phyloP scores from a whole-genome alignment of 1,140 invertebrate species.

The Megalopta genalis region DNA sequence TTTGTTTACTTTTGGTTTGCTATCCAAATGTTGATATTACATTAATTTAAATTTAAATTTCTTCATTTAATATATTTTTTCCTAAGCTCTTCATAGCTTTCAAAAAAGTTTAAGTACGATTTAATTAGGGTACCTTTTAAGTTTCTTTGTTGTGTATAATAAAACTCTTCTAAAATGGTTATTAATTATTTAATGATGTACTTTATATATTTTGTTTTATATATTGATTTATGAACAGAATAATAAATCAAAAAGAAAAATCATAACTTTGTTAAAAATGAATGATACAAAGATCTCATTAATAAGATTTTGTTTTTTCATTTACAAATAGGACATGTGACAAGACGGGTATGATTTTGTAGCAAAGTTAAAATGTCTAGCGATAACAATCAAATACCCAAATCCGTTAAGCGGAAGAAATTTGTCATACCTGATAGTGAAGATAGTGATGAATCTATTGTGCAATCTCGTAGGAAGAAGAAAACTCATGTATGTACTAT shows the following conservation, averaged over 20 bases:
- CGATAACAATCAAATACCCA: conserved; percentile 64
- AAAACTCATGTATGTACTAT: conserved; percentile 65
- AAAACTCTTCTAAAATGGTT: too few relatives aligned
- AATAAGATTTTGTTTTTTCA: not conserved
- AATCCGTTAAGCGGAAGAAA: conserved; percentile 60
- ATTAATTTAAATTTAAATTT: not conserved
- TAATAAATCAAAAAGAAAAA: not conserved
- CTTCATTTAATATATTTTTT: not conserved
- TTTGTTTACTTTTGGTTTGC: not conserved
- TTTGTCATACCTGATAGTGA: conserved; percentile 69
- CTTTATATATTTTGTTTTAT: too few relatives aligned
- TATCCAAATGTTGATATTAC: not conserved
- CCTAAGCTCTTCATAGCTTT: not conserved
- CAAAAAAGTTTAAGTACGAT: not conserved
- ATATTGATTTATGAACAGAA: not conserved
- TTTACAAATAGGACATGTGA: conserved; percentile 30
- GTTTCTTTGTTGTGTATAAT: not conserved
- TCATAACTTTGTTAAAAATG: not conserved
- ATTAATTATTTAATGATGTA: too few relatives aligned
- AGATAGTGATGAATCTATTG: conserved; percentile 73
- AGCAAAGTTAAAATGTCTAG: conserved; percentile 71
- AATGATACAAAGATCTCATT: not conserved
- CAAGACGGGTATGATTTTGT: conserved; percentile 52
- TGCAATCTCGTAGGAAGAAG: conserved; percentile 62
- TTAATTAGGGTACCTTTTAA: not conserved